A percentile compares a stretch with the other conserved stretches of the same genome.
These are phyloP conservation scores for Gymnocephalus cernua DNA, from an alignment of 2,113 vertebrate genomes.

Conservation along the genomic window DNA sequence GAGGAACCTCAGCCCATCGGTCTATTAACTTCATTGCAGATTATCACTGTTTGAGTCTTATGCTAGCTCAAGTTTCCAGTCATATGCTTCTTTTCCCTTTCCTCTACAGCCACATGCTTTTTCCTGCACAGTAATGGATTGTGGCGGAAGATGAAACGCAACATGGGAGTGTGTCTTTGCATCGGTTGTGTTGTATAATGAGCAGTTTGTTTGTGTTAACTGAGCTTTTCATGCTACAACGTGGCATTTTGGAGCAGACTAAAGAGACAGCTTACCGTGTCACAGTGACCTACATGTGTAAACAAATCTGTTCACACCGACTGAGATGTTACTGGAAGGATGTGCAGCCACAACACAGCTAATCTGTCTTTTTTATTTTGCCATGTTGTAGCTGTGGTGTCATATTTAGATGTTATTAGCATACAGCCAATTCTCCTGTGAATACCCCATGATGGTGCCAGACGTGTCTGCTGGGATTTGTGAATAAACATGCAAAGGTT, in stretches of 20 bases:
- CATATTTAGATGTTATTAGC: constrained; percentile 20
- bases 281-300: constrained; percentile 9
- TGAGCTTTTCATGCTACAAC: not conserved
- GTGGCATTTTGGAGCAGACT: not conserved
- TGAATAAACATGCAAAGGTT: not conserved
- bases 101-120: not conserved
- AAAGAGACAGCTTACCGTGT: not conserved
- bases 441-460: not conserved
- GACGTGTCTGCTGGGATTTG: constrained; percentile 31
- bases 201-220: not conserved
- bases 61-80: not conserved
- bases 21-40: not conserved
- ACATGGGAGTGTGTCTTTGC: not conserved
- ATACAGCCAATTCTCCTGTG: constrained; percentile 5
- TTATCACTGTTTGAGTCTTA: not conserved
- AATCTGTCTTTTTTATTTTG: not conserved
- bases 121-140: not conserved
- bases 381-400: not conserved
- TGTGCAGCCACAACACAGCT: not conserved
- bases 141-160: not conserved
- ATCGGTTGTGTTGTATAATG: not conserved
- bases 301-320: constrained; percentile 5
- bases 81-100: not conserved
- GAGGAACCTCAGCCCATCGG: not conserved
- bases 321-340: not conserved